phyloP scores from a whole-genome alignment of 2,113 vertebrate genomes.

The Tor tambroides region DNA sequence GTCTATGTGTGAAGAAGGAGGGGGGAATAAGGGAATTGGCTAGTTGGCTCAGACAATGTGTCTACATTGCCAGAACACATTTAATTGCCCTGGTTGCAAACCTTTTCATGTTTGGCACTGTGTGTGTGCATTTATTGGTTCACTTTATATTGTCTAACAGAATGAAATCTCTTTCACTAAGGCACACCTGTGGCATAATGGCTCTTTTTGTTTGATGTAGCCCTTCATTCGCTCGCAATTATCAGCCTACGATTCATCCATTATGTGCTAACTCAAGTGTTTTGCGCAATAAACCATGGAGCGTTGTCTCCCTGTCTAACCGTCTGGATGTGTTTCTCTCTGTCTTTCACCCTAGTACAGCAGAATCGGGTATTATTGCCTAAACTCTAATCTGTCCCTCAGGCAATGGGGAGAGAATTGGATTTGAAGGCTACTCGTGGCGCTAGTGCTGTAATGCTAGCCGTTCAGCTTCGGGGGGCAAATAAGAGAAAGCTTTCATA shows the following conservation, averaged over 20 bases:
- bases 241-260: conserved; percentile 51
- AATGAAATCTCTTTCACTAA: conserved; percentile 53
- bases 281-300: conserved; percentile 58
- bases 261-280: conserved; percentile 58
- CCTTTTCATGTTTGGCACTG: conserved; percentile 47
- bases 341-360: not conserved
- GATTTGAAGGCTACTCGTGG: conserved; percentile 1
- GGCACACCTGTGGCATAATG: conserved; percentile 61
- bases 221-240: conserved; percentile 41
- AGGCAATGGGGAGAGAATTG: conserved; percentile 36
- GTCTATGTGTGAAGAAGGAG: not conserved
- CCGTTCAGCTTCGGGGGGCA: conserved; percentile 26
- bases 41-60: conserved; percentile 37
- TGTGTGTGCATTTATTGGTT: conserved; percentile 50
- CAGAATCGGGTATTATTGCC: conserved; percentile 43
- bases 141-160: conserved; percentile 55
- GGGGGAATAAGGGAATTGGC: not conserved
- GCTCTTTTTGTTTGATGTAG: conserved; percentile 57
- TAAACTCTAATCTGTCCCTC: conserved; percentile 41
- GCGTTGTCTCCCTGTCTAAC: conserved; percentile 30
- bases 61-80: conserved; percentile 38
- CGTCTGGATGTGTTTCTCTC: conserved; percentile 20
- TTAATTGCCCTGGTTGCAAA: conserved; percentile 26
- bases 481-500: conserved; percentile 52
- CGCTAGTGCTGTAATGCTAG: conserved; percentile 35